These are phyloP conservation scores for Chiloscyllium punctatum DNA, from an alignment of 2,797 vertebrate species.

Conservation along the genomic window DNA sequence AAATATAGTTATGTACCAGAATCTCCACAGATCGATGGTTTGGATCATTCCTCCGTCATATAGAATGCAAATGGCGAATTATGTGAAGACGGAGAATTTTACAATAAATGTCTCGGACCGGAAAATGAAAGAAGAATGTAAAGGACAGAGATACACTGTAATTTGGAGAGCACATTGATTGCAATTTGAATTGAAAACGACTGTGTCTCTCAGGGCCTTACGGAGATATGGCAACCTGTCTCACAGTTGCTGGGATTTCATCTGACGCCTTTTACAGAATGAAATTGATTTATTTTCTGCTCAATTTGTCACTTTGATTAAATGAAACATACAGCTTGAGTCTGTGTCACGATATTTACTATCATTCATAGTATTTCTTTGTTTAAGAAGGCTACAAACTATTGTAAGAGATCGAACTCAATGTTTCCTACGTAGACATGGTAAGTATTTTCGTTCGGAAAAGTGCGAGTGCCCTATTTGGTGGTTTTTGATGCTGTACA, in stretches of 20 bases:
- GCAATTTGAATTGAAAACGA: background rate
- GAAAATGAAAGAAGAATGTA: background rate
- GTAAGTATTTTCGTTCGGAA: background rate
- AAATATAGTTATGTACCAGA: background rate
- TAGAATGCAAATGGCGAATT: background rate
- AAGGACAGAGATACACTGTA: background rate
- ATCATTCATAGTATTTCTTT: background rate
- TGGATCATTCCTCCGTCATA: background rate
- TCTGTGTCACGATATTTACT: background rate
- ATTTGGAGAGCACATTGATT: background rate
- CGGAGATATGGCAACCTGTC: background rate
- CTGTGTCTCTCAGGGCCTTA: background rate
- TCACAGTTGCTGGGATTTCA: background rate
- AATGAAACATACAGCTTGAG: background rate
- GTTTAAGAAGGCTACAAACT: background rate
- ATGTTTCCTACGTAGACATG: background rate
- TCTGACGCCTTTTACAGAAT: background rate
- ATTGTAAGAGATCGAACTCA: background rate
- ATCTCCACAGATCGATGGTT: background rate
- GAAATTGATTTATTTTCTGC: background rate
- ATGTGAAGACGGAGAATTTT: background rate
- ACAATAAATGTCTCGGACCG: background rate
- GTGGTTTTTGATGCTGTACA: background rate
- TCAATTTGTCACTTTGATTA: background rate
- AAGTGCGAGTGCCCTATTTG: background rate